A percentile compares a stretch with the other conserved stretches of the same genome.
Evolutionary conservation across 1,140 invertebrate genomes (phyloP).

Genomic region (Hylaeus volcanicus): DNA sequence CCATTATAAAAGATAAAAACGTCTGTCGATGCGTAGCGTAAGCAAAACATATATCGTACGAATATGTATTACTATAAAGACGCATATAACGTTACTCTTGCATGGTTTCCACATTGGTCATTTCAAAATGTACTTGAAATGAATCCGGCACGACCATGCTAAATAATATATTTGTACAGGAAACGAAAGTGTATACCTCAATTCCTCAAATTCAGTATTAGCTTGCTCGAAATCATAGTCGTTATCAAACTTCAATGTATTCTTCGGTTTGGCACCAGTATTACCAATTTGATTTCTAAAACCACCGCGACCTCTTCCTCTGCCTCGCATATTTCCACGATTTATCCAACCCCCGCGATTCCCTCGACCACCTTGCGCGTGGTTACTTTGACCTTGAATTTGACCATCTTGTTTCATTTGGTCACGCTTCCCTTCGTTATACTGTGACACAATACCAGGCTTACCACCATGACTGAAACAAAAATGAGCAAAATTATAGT

Average conservation of each 20-base stretch:
- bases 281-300: slow-evolving; percentile 73
- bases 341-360: slow-evolving; percentile 80
- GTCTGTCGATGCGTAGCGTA: slow-evolving; percentile 69
- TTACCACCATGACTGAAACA: slow-evolving; percentile 69
- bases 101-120: slow-evolving; percentile 71
- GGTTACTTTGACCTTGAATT: slow-evolving; percentile 69
- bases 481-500: background rate
- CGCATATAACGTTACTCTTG: slow-evolving; percentile 65
- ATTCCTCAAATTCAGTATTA: slow-evolving; percentile 97
- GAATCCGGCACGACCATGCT: slow-evolving; percentile 70
- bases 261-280: slow-evolving; percentile 80
- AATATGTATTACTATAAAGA: slow-evolving; percentile 62
- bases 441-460: slow-evolving; percentile 74
- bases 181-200: slow-evolving; percentile 81
- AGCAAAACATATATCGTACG: slow-evolving; percentile 36
- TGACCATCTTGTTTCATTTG: slow-evolving; percentile 68
- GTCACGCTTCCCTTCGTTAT: slow-evolving; percentile 73
- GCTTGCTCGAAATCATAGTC: slow-evolving; percentile 99
- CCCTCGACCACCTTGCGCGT: slow-evolving; percentile 77
- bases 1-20: slow-evolving; percentile 1
- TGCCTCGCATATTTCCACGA: slow-evolving; percentile 76
- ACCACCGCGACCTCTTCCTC: slow-evolving; percentile 73
- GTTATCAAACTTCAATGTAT: slow-evolving; percentile 94
- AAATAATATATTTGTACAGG: background rate
- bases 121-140: slow-evolving; percentile 66